Evolutionary conservation across 2,888 invertebrate genomes (phyloP).

Genomic region (Nowickia ferox): DNA sequence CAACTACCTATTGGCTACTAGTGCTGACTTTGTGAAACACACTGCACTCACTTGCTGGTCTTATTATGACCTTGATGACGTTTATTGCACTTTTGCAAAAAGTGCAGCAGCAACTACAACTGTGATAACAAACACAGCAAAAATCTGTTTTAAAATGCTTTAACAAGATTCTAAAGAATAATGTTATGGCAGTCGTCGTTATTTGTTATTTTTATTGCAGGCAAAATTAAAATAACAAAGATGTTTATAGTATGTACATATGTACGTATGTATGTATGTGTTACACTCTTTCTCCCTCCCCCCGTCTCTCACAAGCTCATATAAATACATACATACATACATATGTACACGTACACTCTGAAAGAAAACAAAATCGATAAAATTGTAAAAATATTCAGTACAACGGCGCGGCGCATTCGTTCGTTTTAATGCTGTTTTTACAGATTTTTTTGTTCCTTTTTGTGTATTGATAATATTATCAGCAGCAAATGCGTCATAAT

Average conservation of each 20-base stretch:
- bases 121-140: slow-evolving; percentile 7
- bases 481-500: slow-evolving; percentile 59
- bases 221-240: slow-evolving; percentile 19
- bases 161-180: slow-evolving; percentile 34
- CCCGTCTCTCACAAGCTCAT: not conserved
- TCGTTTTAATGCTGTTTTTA: slow-evolving; percentile 49
- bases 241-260: too few species aligned
- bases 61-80: slow-evolving; percentile 80
- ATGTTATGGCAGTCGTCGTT: not conserved
- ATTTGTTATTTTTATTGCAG: slow-evolving; percentile 18
- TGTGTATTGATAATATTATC: slow-evolving; percentile 5
- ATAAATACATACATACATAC: not conserved
- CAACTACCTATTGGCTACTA: slow-evolving; percentile 14
- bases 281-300: too few species aligned
- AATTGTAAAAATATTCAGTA: slow-evolving; percentile 60
- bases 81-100: slow-evolving; percentile 80
- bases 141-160: slow-evolving; percentile 26
- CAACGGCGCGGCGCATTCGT: slow-evolving; percentile 50
- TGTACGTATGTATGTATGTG: too few species aligned
- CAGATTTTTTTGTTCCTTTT: slow-evolving; percentile 26
- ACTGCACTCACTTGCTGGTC: slow-evolving; percentile 54
- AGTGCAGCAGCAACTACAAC: slow-evolving; percentile 74
- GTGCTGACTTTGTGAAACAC: slow-evolving; percentile 42
- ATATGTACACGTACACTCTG: not conserved
- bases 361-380: slow-evolving; percentile 54